These are phyloP conservation scores for Hypselothyrea guttata DNA, from an alignment of 2,888 invertebrate genomes.

Conservation along the genomic window DNA sequence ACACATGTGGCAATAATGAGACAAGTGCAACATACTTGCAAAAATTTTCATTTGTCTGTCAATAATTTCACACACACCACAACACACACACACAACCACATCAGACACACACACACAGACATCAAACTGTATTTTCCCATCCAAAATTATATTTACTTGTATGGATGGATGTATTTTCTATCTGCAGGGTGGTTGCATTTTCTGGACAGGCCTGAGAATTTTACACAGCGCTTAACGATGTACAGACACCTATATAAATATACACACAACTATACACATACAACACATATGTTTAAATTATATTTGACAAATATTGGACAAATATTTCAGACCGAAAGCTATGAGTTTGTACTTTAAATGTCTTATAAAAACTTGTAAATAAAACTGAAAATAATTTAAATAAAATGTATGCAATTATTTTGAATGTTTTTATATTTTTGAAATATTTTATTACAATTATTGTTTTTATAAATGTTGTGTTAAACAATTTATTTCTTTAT, in stretches of 20 bases:
- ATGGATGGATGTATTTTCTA: neutral
- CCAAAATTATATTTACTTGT: conserved; percentile 27
- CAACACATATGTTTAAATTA: conserved; percentile 38
- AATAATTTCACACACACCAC: conserved; percentile 58
- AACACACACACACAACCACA: conserved; percentile 4
- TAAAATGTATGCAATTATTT: too few relatives aligned
- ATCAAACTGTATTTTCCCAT: conserved; percentile 38
- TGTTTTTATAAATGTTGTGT: too few relatives aligned
- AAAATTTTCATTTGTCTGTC: conserved; percentile 65
- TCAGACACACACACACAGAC: conserved; percentile 11
- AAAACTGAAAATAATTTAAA: too few relatives aligned
- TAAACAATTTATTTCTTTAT: too few relatives aligned
- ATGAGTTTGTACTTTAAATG: too few relatives aligned
- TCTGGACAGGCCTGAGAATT: conserved; percentile 35
- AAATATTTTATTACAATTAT: too few relatives aligned
- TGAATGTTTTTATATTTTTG: too few relatives aligned
- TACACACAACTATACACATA: conserved; percentile 2
- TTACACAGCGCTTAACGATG: conserved; percentile 52
- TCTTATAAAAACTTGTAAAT: too few relatives aligned
- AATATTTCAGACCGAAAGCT: too few relatives aligned
- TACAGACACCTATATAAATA: conserved; percentile 26
- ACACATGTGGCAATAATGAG: conserved; percentile 77
- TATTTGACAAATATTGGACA: neutral
- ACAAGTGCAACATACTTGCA: conserved; percentile 78
- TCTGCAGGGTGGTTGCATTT: conserved; percentile 46